Evolutionary conservation across 2,113 vertebrate species (phyloP).

Genomic region (Azemiops feae): DNA sequence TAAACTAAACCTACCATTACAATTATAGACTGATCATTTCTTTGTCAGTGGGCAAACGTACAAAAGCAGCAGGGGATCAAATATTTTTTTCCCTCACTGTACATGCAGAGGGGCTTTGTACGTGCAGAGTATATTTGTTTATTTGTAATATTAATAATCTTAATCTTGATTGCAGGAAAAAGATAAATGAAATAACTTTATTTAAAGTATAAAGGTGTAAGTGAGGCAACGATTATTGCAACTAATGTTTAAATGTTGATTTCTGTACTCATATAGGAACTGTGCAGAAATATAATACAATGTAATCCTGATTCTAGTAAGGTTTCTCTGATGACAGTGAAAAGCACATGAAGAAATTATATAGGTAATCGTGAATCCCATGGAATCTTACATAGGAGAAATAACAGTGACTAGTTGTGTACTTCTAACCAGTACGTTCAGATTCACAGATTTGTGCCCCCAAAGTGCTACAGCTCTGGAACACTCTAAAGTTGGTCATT

Average conservation of each 20-base stretch:
- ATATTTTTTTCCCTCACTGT: too few species aligned
- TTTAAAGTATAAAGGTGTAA: background rate
- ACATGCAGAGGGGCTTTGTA: background rate
- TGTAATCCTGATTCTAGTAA: background rate
- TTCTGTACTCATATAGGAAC: background rate
- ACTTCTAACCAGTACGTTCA: background rate
- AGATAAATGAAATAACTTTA: background rate
- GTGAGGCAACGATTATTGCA: background rate
- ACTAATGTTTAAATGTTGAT: background rate
- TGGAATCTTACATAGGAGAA: background rate
- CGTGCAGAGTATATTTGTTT: background rate
- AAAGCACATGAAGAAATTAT: background rate
- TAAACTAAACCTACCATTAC: too few species aligned
- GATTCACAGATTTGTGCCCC: background rate
- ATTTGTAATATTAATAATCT: background rate
- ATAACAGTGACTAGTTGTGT: background rate
- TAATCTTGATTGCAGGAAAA: background rate
- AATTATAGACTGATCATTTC: too few species aligned
- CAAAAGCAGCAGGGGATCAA: too few species aligned
- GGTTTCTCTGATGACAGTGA: background rate
- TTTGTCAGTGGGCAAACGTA: too few species aligned
- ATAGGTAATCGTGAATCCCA: background rate
- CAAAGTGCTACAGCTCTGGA: background rate
- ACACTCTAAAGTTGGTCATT: background rate
- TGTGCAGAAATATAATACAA: background rate